Evolutionary conservation across 2,888 invertebrate species (phyloP), one percentile per base, ranked within the genome.

Genomic region (Apodemia zela): DNA sequence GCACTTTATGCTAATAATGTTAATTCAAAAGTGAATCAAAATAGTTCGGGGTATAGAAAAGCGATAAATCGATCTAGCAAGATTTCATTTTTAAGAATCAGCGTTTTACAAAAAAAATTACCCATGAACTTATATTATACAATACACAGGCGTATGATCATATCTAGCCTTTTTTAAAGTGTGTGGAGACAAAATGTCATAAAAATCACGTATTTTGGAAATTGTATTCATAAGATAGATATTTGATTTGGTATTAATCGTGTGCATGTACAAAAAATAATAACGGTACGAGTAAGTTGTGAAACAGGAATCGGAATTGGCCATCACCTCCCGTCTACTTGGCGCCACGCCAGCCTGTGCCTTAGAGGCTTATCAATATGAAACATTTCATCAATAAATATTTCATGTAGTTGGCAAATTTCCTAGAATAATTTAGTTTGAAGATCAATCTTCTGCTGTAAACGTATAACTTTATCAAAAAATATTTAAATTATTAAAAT

Each of bases 331-430:
- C 61, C 69, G 69, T 69, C 69, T 64, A 67, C 33, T 67, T 75
- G 76, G 75, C 75, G 68, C 63, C 64, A 35, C 49, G 75, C 75
- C 75, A 76, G 69, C 49, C 51, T 51, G 61, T 65, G 66, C 65
- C 62, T 67, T 65, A 57, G 62, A 54, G 64, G 63, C 68, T 72
- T 71, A 71, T 71, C 67, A 69, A 61, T 49, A 63, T 64, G 66
- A 69, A 66, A 67, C 67, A 70, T 71, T 69, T 70, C 64, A 60
- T 68, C 64, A 66, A 66, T 71, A 71, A 71, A 72, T 72, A 65
- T 62, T 63, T 66, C 49, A 58, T 45, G 25, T 63, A 63, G 59
- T 68, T 69, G 68, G 66, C 66, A 68, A 63, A 67, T 65, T 45
- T 45, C 57, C 62, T 62, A 35, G 57, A 54, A 62, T 57, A 17